Percentiles rank a stretch among this genome's conserved stretches.
These are phyloP conservation scores for Callorhinus ursinus DNA, from an alignment of 2,113 vertebrate species.

Conservation along the genomic window DNA sequence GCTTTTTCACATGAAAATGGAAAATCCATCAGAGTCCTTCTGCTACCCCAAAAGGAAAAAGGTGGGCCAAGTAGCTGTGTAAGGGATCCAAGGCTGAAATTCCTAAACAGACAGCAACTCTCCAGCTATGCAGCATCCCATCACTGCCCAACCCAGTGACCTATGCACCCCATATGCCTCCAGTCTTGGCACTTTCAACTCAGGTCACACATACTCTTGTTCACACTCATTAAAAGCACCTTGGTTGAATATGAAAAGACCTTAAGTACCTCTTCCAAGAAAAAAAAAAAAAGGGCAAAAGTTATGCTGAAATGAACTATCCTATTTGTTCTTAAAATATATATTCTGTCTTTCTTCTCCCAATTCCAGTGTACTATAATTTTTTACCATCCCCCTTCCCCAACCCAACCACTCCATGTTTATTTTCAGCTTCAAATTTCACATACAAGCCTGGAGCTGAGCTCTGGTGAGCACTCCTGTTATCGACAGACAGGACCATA, in stretches of 20 bases:
- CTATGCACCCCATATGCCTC: not conserved
- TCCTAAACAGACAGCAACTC: not conserved
- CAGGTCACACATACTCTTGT: not conserved
- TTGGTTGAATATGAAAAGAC: not conserved
- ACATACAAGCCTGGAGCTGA: not conserved
- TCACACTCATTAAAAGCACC: not conserved
- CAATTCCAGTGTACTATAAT: not conserved
- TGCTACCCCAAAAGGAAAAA: not conserved
- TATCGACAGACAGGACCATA: not conserved
- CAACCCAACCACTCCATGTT: not conserved
- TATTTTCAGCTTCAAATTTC: not conserved
- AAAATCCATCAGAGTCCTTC: not conserved
- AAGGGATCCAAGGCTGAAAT: not conserved
- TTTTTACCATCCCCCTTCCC: not conserved
- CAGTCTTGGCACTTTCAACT: not conserved
- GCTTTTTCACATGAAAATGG: not conserved
- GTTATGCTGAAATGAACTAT: not conserved
- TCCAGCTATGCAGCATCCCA: no score
- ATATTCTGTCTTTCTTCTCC: not conserved
- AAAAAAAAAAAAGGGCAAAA: not conserved
- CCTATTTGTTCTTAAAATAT: not conserved
- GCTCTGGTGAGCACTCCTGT: not conserved
- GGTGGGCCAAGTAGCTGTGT: not conserved
- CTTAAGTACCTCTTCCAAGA: not conserved
- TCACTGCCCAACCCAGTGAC: not conserved